A percentile compares a stretch with the other conserved stretches of the same genome.
phyloP scores from a whole-genome alignment of 2,888 invertebrate genomes.

The Ecdyonurus torrentis region DNA sequence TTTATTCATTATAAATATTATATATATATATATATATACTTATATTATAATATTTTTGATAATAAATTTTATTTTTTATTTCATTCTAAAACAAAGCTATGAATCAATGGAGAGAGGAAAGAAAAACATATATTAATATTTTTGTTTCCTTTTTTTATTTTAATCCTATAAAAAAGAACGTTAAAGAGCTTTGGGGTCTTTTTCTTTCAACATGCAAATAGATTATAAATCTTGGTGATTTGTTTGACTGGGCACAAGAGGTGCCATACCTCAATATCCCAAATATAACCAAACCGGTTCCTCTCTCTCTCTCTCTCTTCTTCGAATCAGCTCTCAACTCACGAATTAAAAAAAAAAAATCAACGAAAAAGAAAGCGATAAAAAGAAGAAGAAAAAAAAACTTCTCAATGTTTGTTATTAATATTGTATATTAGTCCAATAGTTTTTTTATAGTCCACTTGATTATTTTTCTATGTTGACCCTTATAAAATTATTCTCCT shows the following conservation, averaged over 20 bases:
- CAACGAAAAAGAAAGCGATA: too few species aligned
- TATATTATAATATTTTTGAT: neutral
- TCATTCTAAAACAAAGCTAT: neutral
- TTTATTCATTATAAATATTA: neutral
- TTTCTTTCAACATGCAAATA: slow-evolving; percentile 18
- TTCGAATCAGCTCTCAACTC: too few species aligned
- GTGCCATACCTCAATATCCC: neutral
- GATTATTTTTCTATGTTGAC: neutral
- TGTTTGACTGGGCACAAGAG: slow-evolving; percentile 11
- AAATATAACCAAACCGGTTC: neutral
- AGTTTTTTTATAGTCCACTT: neutral
- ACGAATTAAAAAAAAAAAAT: too few species aligned
- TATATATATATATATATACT: neutral
- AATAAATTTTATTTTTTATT: neutral
- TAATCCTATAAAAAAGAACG: neutral
- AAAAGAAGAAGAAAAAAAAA: too few species aligned
- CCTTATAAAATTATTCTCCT: too few species aligned
- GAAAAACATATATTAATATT: too few species aligned
- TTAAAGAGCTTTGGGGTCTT: neutral
- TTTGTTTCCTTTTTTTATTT: too few species aligned
- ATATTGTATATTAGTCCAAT: too few species aligned
- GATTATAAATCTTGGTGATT: slow-evolving; percentile 19
- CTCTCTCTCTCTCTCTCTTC: neutral
- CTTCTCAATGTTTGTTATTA: too few species aligned
- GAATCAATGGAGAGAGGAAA: neutral